Percentiles rank a stretch among this genome's conserved stretches.
phyloP scores from a whole-genome alignment of 2,797 vertebrate species.

The Platalea minor region DNA sequence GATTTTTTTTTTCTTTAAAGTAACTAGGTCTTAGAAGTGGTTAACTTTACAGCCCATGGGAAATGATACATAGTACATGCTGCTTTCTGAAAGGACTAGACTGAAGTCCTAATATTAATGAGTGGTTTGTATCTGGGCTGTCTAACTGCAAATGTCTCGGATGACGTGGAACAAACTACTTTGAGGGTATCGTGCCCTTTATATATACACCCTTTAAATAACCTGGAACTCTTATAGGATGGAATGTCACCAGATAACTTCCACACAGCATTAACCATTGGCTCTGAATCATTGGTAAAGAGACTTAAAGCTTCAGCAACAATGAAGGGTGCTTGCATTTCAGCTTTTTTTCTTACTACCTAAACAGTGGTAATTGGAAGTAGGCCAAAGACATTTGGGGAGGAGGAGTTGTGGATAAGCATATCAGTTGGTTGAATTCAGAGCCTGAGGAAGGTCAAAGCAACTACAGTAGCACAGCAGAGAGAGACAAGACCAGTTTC shows the following conservation, averaged over 20 bases:
- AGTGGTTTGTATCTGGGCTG: background rate
- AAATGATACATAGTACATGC: background rate
- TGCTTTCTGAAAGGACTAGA: background rate
- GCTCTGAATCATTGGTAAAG: background rate
- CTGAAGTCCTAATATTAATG: background rate
- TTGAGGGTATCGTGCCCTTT: conserved; percentile 11
- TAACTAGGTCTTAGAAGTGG: background rate
- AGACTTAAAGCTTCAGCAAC: background rate
- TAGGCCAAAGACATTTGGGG: background rate
- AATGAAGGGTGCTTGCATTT: background rate
- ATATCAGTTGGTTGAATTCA: background rate
- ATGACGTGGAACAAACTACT: conserved; percentile 29
- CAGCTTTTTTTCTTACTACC: background rate
- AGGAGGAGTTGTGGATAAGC: background rate
- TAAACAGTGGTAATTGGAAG: background rate
- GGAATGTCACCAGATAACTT: conserved; percentile 6
- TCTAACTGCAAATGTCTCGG: background rate
- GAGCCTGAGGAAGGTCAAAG: conserved; percentile 28
- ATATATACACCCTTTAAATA: conserved; percentile 50
- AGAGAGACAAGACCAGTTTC: background rate
- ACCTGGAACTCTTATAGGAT: conserved; percentile 4
- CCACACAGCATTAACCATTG: background rate
- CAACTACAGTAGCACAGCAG: background rate
- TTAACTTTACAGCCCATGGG: background rate
- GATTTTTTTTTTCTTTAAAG: background rate